Percentiles rank a stretch among this genome's conserved stretches.
Evolutionary conservation across 2,113 vertebrate genomes (phyloP).

Genomic region (Parotia lawesii): DNA sequence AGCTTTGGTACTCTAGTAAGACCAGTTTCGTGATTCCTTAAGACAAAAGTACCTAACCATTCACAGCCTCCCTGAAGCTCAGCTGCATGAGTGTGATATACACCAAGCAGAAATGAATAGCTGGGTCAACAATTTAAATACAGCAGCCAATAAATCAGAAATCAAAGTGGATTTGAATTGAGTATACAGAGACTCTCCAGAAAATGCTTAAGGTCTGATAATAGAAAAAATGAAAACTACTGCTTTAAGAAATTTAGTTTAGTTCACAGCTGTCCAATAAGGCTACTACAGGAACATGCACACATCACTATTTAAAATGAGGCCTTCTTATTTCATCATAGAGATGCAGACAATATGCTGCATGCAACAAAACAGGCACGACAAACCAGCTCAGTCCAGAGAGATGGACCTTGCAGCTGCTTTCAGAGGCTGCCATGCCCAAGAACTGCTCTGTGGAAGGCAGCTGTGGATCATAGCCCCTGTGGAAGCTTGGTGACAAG

Average conservation of each 20-base stretch:
- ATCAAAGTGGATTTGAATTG: background rate
- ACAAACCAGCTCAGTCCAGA: background rate
- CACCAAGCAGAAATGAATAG: background rate
- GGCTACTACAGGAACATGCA: background rate
- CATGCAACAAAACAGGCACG: background rate
- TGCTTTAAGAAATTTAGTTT: background rate
- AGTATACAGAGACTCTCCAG: background rate
- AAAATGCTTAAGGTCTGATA: background rate
- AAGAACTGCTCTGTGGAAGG: background rate
- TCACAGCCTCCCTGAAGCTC: background rate
- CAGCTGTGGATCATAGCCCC: background rate
- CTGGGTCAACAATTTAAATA: background rate
- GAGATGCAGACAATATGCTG: background rate
- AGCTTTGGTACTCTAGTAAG: background rate
- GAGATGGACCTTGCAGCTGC: accelerated
- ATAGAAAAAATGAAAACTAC: background rate
- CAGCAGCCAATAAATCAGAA: background rate
- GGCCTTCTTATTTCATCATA: background rate
- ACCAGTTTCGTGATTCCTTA: background rate
- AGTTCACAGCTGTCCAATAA: background rate
- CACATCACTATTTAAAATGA: background rate
- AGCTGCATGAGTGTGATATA: background rate
- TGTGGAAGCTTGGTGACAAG: background rate
- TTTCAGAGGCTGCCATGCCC: background rate
- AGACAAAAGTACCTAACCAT: background rate